Evolutionary conservation across 2,797 vertebrate species (phyloP), one percentile per base, ranked within the genome.

Genomic region (Chaunax sp.): DNA sequence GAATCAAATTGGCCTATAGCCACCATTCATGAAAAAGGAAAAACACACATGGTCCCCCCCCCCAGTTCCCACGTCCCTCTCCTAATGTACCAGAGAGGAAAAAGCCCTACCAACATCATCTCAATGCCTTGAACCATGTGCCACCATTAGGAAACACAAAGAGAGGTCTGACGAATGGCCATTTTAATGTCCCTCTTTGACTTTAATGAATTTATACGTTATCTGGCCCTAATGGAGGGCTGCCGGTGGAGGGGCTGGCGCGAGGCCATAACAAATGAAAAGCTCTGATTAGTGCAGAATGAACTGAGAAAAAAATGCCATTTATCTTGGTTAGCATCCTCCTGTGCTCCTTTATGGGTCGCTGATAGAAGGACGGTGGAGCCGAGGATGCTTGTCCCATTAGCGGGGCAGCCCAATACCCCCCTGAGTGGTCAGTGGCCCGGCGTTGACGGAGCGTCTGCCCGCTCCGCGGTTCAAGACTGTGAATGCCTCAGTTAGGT

Each of bases 161-260:
- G 92, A 70, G 79, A 71, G 70, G 79, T 69, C 81, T 94, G 92
- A 95, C 88, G 92, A 94, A 94, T 94, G 89, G 78, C 85, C 82
- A 74, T 89, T 93, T 93, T 92, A 92, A 92, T 89, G 91, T 89
- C 83, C 87, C 90, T 85, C 92, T 92, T 90, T 94, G 93, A 94
- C 93, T 94, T 94, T 92, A 94, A 94, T 94, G 91, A 94, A 95
- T 94, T 93, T 94, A 91, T 92, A 93, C 83, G 90, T 92, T 90
- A 93, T 93, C 85, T 89, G 82, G 83, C 81, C 61, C 82, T 92
- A 92, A 92, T 92, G 85, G 90, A 87, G 82, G 33, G 78, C 86
- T 77, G 87, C 60, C 62, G 69, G 86, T 66, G 74, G 84, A 86
- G 89, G 92, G 83, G 87, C 89, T 90, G 90, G 87, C 90, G 88